Base-by-base conservation (phyloP, 2,113 vertebrate species). In the Chlorodrepanis virens region DNA sequence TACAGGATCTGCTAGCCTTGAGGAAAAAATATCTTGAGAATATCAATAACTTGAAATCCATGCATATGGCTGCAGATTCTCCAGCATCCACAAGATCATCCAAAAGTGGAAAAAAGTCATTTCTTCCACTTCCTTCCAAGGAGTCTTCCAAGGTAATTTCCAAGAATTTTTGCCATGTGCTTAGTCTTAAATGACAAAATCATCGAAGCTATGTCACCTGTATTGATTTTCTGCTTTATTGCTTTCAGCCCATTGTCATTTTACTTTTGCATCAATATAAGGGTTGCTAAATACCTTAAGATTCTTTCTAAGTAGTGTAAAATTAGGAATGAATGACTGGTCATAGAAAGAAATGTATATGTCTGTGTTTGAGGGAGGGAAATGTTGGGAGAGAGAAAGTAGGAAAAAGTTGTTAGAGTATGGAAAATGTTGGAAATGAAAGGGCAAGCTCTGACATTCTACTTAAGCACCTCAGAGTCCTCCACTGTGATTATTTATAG, bases 1-100 rank as follows among this genome's bases (percentile, higher is more conserved):
- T 99, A 67, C 99, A 99, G 94, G 99, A 99, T 16, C 97, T 99
- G 33, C 98, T 99, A 89, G 99, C 99, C 33, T 96, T 99, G 95
- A 98, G 99, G 74, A 98, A 98, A 40, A 99, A 99, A 25, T 99
- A 99, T 61, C 98, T 98, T 17, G 97, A 98, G 79, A 98, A 98
- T 35, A 96, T 99, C 63, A 98, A 96, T 18, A 98, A 98, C 64
- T 92, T 99, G 70, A 99, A 98, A 83, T 95, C 96, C 12, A 90
- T 74, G 23, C 97, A 89, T 25, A 75, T 76, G 23, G 72, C 96
- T 57, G 93, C 96, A 11, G 60, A 84, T 56, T 97, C 97, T 33
- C 95, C 97, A 14, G 61, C 20, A 1, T 97, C 96, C 31, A 97
- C 97, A 79, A 97, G 96, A 19, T 93, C 97, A 68, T 96, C 94